Evolutionary conservation across 2,797 vertebrate genomes (phyloP), one percentile per base, ranked within the genome.

Genomic region (Pyrocephalus nanus): DNA sequence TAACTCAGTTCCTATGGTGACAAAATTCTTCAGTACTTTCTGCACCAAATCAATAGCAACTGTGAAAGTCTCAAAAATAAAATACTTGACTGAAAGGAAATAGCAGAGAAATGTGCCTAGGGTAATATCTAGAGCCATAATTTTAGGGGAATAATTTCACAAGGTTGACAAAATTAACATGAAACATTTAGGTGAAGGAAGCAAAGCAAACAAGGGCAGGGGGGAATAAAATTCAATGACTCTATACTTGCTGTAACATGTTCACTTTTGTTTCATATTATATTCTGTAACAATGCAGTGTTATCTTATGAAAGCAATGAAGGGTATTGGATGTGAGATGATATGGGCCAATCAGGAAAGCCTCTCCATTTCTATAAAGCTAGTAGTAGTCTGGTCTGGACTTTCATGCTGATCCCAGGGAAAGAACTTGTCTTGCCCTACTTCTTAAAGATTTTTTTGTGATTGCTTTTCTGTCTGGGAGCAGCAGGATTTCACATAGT

Each of bases 41-140:
- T 73, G 30, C 74, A 80, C 47, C 54, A 88, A 84, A 86, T 23
- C 40, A 50, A 34, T 69, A 84, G 84, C 83, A 86, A 8, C 62
- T 88, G 32, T 92, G 74, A 92, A 82, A 85, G 7, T 66, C 72
- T 96, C 58, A 85, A 94, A 95, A 92, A 74, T 64, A 76, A 67
- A 87, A 42, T 64, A 34, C 55, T 85, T 67, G 74, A 29, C 71
- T 94, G 71, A 79, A 87, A 93, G 38, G 34, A 60, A 92, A 42
- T 32, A 38, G 12, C 60, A 70, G 13, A 73, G 21, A 82, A 64
- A 38, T 16, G 54, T 45, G 19, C 40, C 38, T 73, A 15, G 12
- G 42, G 73, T 7, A 5, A 11, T 82, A 82, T 60, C 11, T 45
- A 55, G 25, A 61, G 17, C 30, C 71, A 25, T 18, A 67, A 15